Percentiles rank a stretch among this genome's conserved stretches.
phyloP scores from a whole-genome alignment of 1,140 invertebrate genomes.

The Zaprionus africanus region DNA sequence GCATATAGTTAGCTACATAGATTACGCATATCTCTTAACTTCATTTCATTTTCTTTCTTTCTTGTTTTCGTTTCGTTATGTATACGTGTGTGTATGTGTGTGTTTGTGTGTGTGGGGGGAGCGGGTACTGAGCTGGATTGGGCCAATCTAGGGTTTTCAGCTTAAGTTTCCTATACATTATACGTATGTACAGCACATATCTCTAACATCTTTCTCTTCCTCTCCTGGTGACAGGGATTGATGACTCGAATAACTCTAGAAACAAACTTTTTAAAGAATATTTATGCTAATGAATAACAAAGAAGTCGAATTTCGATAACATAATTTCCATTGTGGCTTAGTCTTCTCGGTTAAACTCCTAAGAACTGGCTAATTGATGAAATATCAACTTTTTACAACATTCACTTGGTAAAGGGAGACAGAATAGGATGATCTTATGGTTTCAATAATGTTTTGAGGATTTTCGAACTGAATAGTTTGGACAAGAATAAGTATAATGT shows the following conservation, averaged over 20 bases:
- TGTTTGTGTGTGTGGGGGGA: constrained; percentile 9
- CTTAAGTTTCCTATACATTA: constrained; percentile 7
- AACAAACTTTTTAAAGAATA: constrained; percentile 10
- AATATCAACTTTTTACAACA: neutral
- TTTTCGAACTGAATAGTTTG: neutral
- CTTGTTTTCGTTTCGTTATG: neutral
- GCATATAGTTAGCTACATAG: constrained; percentile 52
- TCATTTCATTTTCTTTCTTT: constrained; percentile 1
- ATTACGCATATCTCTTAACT: constrained; percentile 25
- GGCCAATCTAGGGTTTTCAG: neutral
- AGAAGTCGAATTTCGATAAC: constrained; percentile 10
- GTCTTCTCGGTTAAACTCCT: neutral
- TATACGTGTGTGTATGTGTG: constrained; percentile 17
- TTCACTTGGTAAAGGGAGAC: neutral
- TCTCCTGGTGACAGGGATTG: constrained; percentile 11
- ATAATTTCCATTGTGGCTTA: constrained; percentile 1
- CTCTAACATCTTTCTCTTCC: neutral
- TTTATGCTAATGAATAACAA: constrained; percentile 21
- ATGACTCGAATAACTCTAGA: neutral
- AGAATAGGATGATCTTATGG: neutral
- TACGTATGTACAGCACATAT: neutral
- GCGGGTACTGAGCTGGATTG: neutral
- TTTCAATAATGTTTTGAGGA: neutral
- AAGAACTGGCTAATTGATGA: neutral
- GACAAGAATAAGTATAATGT: neutral